These are phyloP conservation scores for Loriculus beryllinus DNA, from an alignment of 2,797 vertebrate species.

Conservation along the genomic window DNA sequence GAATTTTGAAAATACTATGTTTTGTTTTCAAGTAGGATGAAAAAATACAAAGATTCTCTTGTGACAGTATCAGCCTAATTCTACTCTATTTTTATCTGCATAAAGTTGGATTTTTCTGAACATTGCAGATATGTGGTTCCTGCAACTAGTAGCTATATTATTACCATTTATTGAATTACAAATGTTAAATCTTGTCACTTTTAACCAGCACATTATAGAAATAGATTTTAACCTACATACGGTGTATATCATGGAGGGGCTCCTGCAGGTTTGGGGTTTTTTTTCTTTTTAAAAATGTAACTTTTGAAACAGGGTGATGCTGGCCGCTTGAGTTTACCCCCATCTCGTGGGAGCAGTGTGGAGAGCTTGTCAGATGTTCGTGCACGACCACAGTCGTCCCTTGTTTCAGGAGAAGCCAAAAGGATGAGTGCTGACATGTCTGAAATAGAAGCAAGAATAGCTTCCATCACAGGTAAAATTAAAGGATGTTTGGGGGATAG, in stretches of 20 bases:
- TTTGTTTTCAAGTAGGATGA: not conserved
- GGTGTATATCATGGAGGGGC: not conserved
- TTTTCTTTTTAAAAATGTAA: not conserved
- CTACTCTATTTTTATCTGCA: not conserved
- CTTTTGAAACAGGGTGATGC: constrained; percentile 83
- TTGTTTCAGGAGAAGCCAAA: constrained; percentile 85
- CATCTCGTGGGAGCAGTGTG: constrained; percentile 93
- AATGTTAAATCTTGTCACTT: not conserved
- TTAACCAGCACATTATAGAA: not conserved
- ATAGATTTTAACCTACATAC: not conserved
- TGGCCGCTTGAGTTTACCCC: constrained; percentile 85
- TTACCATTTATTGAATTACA: not conserved
- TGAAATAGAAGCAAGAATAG: constrained; percentile 90
- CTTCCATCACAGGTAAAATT: constrained; percentile 86
- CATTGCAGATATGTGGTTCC: not conserved
- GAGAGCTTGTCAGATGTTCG: constrained; percentile 87
- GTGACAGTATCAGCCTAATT: not conserved
- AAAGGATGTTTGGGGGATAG: not conserved
- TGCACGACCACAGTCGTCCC: constrained; percentile 78
- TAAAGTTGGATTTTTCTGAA: not conserved
- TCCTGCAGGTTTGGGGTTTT: not conserved
- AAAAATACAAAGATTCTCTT: not conserved
- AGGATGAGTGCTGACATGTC: constrained; percentile 95
- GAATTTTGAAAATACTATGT: not conserved
- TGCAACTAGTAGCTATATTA: not conserved